Percentiles rank a stretch among this genome's conserved stretches.
Evolutionary conservation across 2,113 vertebrate species (phyloP).

Genomic region (Cnemophilus loriae): DNA sequence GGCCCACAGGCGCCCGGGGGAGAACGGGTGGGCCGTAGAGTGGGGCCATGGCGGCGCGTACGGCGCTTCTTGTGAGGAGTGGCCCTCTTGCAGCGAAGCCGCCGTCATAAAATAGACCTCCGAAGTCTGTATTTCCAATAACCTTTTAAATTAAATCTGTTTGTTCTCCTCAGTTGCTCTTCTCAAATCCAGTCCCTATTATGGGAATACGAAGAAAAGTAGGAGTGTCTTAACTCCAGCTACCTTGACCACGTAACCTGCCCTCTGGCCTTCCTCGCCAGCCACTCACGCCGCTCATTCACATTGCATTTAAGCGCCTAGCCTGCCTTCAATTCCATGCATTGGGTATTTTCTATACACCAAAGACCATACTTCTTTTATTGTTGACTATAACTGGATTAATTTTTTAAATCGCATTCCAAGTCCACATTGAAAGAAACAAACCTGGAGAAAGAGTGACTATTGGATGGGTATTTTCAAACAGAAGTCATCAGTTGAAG

Average conservation of each 20-base stretch:
- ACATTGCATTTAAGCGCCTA: neutral
- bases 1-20: neutral
- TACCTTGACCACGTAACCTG: accelerated
- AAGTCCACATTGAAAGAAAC: neutral
- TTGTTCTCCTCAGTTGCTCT: neutral
- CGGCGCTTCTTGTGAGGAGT: accelerated
- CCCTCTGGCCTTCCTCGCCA: neutral
- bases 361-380: neutral
- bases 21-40: accelerated
- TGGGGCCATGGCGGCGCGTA: accelerated
- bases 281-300: accelerated
- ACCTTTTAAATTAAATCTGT: neutral
- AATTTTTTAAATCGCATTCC: neutral
- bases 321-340: neutral
- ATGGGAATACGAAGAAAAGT: accelerated
- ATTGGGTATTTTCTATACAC: neutral
- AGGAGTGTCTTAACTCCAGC: neutral
- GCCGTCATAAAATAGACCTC: accelerated
- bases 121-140: neutral
- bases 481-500: neutral
- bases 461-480: neutral
- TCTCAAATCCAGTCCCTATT: neutral
- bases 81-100: accelerated
- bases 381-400: neutral
- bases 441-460: neutral